Conservation (phyloP, 2,888 invertebrate genomes). For the Siphlonurus alternatus region DNA sequence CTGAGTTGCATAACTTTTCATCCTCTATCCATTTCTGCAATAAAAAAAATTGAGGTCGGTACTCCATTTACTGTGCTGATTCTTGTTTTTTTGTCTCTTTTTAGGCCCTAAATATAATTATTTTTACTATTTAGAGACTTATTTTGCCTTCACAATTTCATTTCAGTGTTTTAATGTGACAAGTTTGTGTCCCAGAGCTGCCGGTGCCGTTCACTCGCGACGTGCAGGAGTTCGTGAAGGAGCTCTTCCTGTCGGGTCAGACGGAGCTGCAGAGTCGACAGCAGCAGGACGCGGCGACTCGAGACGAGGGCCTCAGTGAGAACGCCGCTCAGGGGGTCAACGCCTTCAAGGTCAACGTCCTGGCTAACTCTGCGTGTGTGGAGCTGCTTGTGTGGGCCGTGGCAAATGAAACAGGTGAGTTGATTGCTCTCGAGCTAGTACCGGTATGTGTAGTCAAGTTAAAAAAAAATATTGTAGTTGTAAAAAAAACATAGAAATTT, state of each 20-base stretch:
- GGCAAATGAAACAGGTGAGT: slow-evolving; percentile 81
- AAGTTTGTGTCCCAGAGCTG: slow-evolving; percentile 53
- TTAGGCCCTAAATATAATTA: no score
- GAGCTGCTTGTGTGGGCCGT: slow-evolving; percentile 97
- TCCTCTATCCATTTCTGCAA: no score
- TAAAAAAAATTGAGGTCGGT: no score
- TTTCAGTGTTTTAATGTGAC: no score
- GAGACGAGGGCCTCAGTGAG: slow-evolving; percentile 26
- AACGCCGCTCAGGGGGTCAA: slow-evolving; percentile 70
- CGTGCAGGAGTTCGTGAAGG: slow-evolving; percentile 78
- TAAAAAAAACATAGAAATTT: no score
- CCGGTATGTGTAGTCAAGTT: neutral
- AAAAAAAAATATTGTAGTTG: neutral
- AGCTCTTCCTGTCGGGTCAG: slow-evolving; percentile 80
- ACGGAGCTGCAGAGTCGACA: slow-evolving; percentile 69
- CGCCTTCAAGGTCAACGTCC: slow-evolving; percentile 85
- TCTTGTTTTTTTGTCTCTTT: no score
- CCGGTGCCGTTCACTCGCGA: slow-evolving; percentile 83
- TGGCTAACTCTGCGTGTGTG: slow-evolving; percentile 94
- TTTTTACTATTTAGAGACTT: no score
- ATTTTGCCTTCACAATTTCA: no score
- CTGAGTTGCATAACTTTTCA: no score
- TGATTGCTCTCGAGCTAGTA: neutral
- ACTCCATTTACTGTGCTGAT: no score
- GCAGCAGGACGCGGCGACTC: slow-evolving; percentile 12